phyloP scores from a whole-genome alignment of 2,797 vertebrate genomes.

The Okamejei kenojei region DNA sequence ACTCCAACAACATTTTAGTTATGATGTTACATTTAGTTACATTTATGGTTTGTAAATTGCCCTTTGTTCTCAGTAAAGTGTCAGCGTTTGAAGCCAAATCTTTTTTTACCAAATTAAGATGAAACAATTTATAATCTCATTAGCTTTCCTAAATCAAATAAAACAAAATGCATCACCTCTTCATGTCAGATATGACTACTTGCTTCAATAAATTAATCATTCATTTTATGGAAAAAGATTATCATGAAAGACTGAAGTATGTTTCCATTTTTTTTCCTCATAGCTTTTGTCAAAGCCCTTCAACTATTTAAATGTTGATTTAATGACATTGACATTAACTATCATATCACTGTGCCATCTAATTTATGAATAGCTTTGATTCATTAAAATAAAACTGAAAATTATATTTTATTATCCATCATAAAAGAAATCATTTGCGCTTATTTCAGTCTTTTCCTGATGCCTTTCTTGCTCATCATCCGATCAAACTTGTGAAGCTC shows the following conservation, averaged over 20 bases:
- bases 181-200: not conserved
- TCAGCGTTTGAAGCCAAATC: not conserved
- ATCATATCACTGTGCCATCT: slow-evolving; percentile 51
- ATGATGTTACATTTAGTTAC: no score
- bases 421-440: slow-evolving; percentile 52
- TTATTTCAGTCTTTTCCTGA: slow-evolving; percentile 40
- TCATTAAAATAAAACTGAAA: slow-evolving; percentile 50
- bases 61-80: not conserved
- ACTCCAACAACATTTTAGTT: not conserved
- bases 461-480: slow-evolving; percentile 21
- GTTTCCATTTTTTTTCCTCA: slow-evolving; percentile 14
- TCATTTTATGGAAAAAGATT: not conserved
- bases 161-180: not conserved
- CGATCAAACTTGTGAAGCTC: not conserved
- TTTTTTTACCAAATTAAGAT: not conserved
- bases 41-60: not conserved
- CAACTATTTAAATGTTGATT: slow-evolving; percentile 50
- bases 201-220: not conserved
- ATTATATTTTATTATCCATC: slow-evolving; percentile 49
- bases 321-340: slow-evolving; percentile 50
- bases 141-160: not conserved
- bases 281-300: slow-evolving; percentile 85
- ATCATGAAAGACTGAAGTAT: not conserved
- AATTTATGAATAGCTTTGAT: slow-evolving; percentile 52
- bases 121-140: not conserved